These are phyloP conservation scores for Xestoiulus laeticollis DNA, from an alignment of 2,888 invertebrate species.

Conservation along the genomic window DNA sequence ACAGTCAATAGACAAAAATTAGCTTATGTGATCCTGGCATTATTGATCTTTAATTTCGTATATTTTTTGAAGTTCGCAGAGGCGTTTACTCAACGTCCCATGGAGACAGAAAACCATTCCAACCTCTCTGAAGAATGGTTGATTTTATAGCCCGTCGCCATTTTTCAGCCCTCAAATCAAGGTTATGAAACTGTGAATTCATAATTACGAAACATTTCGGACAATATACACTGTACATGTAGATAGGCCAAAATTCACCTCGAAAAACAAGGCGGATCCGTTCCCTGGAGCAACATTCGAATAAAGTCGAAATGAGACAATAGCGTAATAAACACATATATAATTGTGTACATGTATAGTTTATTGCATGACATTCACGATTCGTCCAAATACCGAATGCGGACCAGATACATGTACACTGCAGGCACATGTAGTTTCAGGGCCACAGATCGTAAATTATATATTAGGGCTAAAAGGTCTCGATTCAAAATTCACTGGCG, in stretches of 20 bases:
- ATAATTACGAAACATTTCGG: not conserved
- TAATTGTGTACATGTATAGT: not conserved
- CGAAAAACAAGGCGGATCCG: not conserved
- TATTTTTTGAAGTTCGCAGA: too few relatives aligned
- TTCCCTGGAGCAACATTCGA: not conserved
- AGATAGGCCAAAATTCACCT: not conserved
- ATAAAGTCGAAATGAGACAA: not conserved
- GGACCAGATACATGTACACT: not conserved
- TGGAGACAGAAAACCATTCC: too few relatives aligned
- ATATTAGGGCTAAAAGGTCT: not conserved
- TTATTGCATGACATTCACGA: not conserved
- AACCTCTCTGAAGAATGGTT: too few relatives aligned
- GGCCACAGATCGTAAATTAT: not conserved
- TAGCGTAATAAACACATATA: not conserved
- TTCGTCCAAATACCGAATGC: not conserved
- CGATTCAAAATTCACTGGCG: not conserved
- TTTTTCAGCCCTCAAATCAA: constrained; percentile 24
- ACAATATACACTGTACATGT: too few relatives aligned
- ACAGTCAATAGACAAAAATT: too few relatives aligned
- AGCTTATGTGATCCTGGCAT: too few relatives aligned
- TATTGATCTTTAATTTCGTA: too few relatives aligned
- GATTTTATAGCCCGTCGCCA: not conserved
- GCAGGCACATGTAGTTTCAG: not conserved
- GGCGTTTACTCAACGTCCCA: too few relatives aligned
- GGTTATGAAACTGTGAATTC: constrained; percentile 1